A percentile compares a stretch with the other conserved stretches of the same genome.
Conservation (phyloP, 2,113 vertebrate species). For the Elgaria multicarinata region DNA sequence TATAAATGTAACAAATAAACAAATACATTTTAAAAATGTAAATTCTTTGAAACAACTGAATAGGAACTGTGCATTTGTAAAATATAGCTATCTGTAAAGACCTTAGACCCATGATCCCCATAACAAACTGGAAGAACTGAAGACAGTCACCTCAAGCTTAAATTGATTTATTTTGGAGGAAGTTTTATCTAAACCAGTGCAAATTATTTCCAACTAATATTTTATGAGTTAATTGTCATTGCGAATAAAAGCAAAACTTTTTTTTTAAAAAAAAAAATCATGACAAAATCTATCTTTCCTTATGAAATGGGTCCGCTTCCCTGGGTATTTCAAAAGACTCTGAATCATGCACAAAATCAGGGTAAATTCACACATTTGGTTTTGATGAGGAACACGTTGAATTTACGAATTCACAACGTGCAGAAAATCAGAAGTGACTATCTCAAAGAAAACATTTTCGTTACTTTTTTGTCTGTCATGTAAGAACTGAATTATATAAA, state of each 20-base stretch:
- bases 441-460: background rate
- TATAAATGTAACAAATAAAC: too few relatives aligned
- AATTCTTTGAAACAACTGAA: background rate
- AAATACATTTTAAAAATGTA: too few relatives aligned
- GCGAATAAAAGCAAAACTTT: background rate
- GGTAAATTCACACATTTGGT: background rate
- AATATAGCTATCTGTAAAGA: background rate
- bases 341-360: background rate
- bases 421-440: background rate
- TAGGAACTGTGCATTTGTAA: background rate
- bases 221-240: background rate
- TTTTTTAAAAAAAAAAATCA: background rate
- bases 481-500: background rate
- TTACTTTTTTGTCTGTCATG: background rate
- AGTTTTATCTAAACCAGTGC: background rate
- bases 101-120: background rate
- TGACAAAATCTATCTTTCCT: background rate
- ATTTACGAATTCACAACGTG: background rate
- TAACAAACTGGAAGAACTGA: background rate
- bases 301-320: background rate
- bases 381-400: background rate
- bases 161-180: background rate
- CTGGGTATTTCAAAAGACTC: background rate
- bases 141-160: background rate
- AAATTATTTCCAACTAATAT: background rate